Evolutionary conservation across 2,797 vertebrate species (phyloP).

Genomic region (Poeciliopsis infans): DNA sequence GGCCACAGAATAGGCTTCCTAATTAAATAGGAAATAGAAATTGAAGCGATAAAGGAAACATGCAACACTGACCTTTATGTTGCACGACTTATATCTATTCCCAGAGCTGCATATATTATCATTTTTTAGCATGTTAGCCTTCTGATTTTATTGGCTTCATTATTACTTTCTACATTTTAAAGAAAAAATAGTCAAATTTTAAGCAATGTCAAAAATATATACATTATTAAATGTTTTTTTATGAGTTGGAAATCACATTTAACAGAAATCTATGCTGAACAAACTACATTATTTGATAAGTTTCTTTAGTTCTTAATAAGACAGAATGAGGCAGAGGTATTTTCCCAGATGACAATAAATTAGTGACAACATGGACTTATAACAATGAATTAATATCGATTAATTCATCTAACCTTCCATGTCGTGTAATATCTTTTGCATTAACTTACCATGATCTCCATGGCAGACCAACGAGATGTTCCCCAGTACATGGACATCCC

Average conservation of each 20-base stretch:
- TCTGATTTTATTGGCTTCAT: neutral
- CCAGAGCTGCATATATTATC: neutral
- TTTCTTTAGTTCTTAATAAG: neutral
- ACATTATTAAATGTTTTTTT: neutral
- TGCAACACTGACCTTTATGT: conserved; percentile 20
- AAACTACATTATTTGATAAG: neutral
- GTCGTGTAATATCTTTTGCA: neutral
- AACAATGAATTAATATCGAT: neutral
- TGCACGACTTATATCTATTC: conserved; percentile 1
- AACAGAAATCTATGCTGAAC: neutral
- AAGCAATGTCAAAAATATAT: neutral
- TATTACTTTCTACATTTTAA: neutral
- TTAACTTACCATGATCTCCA: conserved; percentile 96
- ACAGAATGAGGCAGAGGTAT: neutral
- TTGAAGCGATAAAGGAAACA: conserved; percentile 12
- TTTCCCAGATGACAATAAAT: neutral
- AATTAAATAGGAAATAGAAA: conserved; percentile 25
- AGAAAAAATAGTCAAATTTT: neutral
- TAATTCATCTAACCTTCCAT: neutral
- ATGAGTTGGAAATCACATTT: neutral
- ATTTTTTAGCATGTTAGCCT: neutral
- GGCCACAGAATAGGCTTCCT: conserved; percentile 98
- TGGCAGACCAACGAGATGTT: conserved; percentile 95
- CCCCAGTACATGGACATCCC: conserved; percentile 99
- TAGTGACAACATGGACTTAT: neutral